These are phyloP conservation scores for Drosophila incognita DNA, from an alignment of 2,888 invertebrate species.

Conservation along the genomic window DNA sequence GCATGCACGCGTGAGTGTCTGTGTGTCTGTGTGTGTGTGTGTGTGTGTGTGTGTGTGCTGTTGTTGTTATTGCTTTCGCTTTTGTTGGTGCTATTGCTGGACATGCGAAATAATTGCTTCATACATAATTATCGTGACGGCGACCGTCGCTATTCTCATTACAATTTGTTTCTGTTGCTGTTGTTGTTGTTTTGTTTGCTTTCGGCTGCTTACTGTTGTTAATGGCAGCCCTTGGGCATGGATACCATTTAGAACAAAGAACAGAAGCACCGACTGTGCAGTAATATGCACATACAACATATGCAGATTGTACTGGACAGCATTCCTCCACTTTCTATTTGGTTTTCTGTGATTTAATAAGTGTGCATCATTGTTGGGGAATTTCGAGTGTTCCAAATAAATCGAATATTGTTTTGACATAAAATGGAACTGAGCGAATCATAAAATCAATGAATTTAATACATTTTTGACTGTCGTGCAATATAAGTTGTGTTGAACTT, in stretches of 20 bases:
- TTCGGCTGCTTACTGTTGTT: conserved; percentile 31
- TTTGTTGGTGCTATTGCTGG: conserved; percentile 61
- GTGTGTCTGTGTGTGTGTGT: conserved; percentile 24
- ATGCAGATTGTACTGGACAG: neutral
- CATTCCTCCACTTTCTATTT: neutral
- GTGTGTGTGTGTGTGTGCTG: conserved; percentile 9
- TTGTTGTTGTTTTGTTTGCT: conserved; percentile 13
- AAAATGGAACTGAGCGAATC: neutral
- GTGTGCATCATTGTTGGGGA: neutral
- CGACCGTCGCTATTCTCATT: conserved; percentile 26
- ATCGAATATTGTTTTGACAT: neutral
- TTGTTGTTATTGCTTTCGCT: conserved; percentile 35
- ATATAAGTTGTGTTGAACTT: neutral
- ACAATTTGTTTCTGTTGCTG: conserved; percentile 21
- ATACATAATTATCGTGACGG: conserved; percentile 73
- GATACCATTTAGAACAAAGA: conserved; percentile 15
- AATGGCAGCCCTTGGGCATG: conserved; percentile 6
- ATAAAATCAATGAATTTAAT: neutral
- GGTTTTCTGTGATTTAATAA: neutral
- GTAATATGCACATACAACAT: conserved; percentile 5
- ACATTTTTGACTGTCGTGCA: neutral
- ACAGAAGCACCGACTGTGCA: neutral
- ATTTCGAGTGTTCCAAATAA: neutral
- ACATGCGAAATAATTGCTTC: conserved; percentile 78
- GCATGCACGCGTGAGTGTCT: conserved; percentile 4